Base-by-base conservation (phyloP, 2,113 vertebrate genomes). In the Thalassoma bifasciatum region DNA sequence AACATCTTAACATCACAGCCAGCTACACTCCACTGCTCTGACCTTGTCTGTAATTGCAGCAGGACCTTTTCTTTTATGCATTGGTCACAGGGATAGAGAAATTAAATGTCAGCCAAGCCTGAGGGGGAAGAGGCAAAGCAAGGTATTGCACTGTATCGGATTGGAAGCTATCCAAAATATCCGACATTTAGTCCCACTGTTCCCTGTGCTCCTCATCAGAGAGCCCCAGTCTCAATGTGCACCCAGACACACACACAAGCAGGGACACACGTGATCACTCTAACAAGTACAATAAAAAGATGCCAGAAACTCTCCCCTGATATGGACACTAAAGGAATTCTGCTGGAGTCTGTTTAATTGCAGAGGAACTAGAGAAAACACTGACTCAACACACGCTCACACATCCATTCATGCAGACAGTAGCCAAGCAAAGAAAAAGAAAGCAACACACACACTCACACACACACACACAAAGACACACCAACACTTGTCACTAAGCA, bases 1-100 rank as follows among this genome's bases (percentile, higher is more conserved):
- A 68, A 72, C 78, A 61, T 77, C 81, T 72, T 81, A 88, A 88
- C 79, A 79, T 81, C 66, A 82, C 68, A 77, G 83, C 40, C 79
- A 75, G 75, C 75, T 83, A 49, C 80, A 81, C 82, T 72, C 44
- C 47, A 38, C 57, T 79, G 85, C 73, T 40, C 66, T 85, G 83
- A 90, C 89, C 89, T 86, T 88, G 88, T 60, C 76, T 85, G 69
- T 86, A 89, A 92, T 89, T 90, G 85, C 78, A 81, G 72, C 17
- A 65, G 71, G 83, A 88, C 85, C 83, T 88, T 86, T 90, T 86
- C 71, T 82, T 88, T 87, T 89, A 88, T 87, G 78, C 80, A 81
- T 68, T 86, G 85, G 83, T 90, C 81, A 87, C 88, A 51, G 52
- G 85, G 79, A 89, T 77, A 64, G 84, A 89, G 66, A 87, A 89